phyloP scores from a whole-genome alignment of 2,113 vertebrate species.

The Anolis carolinensis region DNA sequence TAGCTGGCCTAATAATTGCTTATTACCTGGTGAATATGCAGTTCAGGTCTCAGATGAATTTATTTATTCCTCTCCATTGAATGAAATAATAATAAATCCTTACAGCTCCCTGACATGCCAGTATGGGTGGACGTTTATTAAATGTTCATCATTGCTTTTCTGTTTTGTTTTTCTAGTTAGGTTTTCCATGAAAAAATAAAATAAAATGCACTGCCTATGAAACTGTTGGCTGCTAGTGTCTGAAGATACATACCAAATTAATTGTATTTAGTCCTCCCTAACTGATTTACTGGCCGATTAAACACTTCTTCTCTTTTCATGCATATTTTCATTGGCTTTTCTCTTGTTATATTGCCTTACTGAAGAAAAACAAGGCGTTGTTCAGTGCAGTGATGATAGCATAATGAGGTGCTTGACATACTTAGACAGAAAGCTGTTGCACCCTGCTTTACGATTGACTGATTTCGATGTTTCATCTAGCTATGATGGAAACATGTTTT shows the following conservation, averaged over 20 bases:
- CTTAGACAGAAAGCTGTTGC: slow-evolving; percentile 18
- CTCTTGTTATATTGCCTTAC: slow-evolving; percentile 42
- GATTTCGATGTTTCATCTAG: slow-evolving; percentile 51
- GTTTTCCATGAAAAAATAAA: slow-evolving; percentile 49
- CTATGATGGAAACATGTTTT: slow-evolving; percentile 28
- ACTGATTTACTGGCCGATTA: slow-evolving; percentile 66
- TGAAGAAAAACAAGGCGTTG: slow-evolving; percentile 60
- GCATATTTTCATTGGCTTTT: slow-evolving; percentile 47
- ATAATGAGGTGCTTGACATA: slow-evolving; percentile 39
- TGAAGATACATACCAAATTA: slow-evolving; percentile 64
- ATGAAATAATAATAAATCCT: slow-evolving; percentile 55
- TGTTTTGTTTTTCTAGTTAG: slow-evolving; percentile 52
- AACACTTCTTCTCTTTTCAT: slow-evolving; percentile 60
- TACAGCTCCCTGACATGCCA: slow-evolving; percentile 42
- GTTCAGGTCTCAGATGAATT: slow-evolving; percentile 67
- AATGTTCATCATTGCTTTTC: slow-evolving; percentile 65
- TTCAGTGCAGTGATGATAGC: slow-evolving; percentile 43
- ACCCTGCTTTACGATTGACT: slow-evolving; percentile 24
- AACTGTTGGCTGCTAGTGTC: slow-evolving; percentile 51
- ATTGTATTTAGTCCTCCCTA: slow-evolving; percentile 59
- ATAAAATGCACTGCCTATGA: slow-evolving; percentile 54
- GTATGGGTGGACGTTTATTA: slow-evolving; percentile 6
- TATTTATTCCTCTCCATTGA: slow-evolving; percentile 71
- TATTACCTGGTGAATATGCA: slow-evolving; percentile 70
- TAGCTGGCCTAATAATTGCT: slow-evolving; percentile 49